Base-by-base conservation (phyloP, 2,797 vertebrate species). In the Molothrus ater region DNA sequence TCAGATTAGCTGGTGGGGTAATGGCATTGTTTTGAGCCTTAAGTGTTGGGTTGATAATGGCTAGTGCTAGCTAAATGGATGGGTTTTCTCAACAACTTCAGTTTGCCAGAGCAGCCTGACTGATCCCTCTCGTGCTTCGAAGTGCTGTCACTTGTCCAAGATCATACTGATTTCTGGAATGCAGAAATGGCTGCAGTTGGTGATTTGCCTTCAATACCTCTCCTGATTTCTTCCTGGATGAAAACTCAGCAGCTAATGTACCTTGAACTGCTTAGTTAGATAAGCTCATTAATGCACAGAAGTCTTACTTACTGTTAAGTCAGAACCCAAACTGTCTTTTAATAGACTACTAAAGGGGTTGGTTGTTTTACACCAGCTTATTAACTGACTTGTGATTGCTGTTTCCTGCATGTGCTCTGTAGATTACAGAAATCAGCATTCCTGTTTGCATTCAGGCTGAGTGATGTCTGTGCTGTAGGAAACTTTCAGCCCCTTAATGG, bases 241-340 rank as follows among this genome's bases (percentile, higher is more conserved):
- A 71, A 71, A 95, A 45, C 61, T 81, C 64, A 51, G 80, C 68
- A 82, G 93, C 91, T 91, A 84, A 90, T 82, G 92, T 92, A 90
- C 90, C 95, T 95, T 96, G 78, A 94, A 93, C 92, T 93, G 86
- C 94, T 96, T 96, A 96, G 86, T 94, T 92, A 91, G 90, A 43
- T 96, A 96, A 97, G 94, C 96, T 96, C 61, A 86, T 95, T 97
- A 96, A 94, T 89, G 93, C 92, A 90, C 90, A 88, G 76, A 88
- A 90, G 88, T 81, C 86, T 95, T 78, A 42, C 73, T 95, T 86
- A 69, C 80, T 81, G 60, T 88, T 88, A 96, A 96, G 91, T 95
- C 93, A 90, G 94, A 92, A 86, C 74, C 84, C 90, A 95, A 93
- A 96, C 88, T 93, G 80, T 84, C 96, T 95, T 97, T 96, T 97